Conservation (phyloP, 2,113 vertebrate species). For the Pyxicephalus adspersus region DNA sequence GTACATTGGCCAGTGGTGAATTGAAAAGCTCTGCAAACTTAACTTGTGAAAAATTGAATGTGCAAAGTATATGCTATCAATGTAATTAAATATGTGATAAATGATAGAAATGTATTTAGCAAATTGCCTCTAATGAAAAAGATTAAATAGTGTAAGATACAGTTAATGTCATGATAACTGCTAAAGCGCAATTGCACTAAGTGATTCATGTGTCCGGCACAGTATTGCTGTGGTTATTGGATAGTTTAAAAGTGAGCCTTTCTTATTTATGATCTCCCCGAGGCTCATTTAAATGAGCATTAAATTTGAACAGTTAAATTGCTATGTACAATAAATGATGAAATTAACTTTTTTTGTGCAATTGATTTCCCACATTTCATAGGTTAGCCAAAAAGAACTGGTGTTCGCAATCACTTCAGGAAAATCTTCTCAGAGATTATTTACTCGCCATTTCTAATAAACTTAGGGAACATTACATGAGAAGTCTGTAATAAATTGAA, state of each 20-base stretch:
- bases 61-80: slow-evolving; percentile 38
- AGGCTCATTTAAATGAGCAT: slow-evolving; percentile 50
- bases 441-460: slow-evolving; percentile 22
- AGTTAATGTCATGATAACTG: slow-evolving; percentile 46
- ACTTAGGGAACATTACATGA: slow-evolving; percentile 13
- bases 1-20: slow-evolving; percentile 28
- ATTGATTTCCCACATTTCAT: slow-evolving; percentile 48
- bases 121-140: slow-evolving; percentile 46
- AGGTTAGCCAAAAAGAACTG: slow-evolving; percentile 12
- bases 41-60: slow-evolving; percentile 46
- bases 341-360: slow-evolving; percentile 44
- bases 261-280: slow-evolving; percentile 51
- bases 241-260: slow-evolving; percentile 44
- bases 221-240: slow-evolving; percentile 42
- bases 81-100: slow-evolving; percentile 47
- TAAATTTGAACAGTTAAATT: slow-evolving; percentile 50
- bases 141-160: slow-evolving; percentile 41
- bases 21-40: slow-evolving; percentile 31
- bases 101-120: slow-evolving; percentile 48
- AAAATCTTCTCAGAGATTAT: slow-evolving; percentile 34
- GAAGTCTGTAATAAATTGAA: slow-evolving; percentile 26
- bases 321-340: slow-evolving; percentile 48
- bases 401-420: slow-evolving; percentile 11
- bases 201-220: slow-evolving; percentile 48
- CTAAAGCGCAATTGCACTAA: slow-evolving; percentile 42